A percentile compares a stretch with the other conserved stretches of the same genome.
phyloP scores from a whole-genome alignment of 1,140 invertebrate genomes.

The Nephotettix cincticeps region DNA sequence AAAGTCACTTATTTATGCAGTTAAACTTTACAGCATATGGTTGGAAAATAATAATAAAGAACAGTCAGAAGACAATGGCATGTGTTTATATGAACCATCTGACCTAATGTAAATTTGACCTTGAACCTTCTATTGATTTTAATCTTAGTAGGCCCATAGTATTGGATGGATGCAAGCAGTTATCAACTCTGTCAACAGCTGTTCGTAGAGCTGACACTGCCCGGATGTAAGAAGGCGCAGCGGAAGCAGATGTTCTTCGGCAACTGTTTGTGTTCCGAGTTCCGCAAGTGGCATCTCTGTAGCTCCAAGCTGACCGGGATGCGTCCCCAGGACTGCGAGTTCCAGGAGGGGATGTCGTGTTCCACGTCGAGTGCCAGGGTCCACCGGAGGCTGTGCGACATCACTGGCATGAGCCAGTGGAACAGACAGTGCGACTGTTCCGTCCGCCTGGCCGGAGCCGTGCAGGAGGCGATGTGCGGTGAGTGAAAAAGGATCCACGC shows the following conservation, averaged over 20 bases:
- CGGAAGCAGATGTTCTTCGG: constrained; percentile 19
- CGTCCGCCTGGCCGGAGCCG: background rate
- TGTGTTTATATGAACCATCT: too few species aligned
- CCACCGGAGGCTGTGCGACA: constrained; percentile 6
- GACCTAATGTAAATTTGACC: too few species aligned
- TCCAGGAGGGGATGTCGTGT: background rate
- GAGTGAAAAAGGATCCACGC: too few species aligned
- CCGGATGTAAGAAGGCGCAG: background rate
- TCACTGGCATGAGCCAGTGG: constrained; percentile 3
- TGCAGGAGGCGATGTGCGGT: background rate
- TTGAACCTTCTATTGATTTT: background rate
- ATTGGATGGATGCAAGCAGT: too few species aligned
- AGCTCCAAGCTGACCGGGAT: background rate
- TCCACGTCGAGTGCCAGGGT: background rate
- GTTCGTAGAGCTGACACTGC: constrained; percentile 4
- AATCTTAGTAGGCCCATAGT: background rate
- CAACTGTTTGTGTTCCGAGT: constrained; percentile 10
- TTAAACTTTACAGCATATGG: background rate
- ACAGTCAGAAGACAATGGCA: background rate
- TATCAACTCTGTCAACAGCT: background rate
- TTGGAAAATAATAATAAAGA: background rate
- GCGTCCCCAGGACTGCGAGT: constrained; percentile 24
- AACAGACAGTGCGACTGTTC: constrained; percentile 12
- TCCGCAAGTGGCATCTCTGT: constrained; percentile 24
- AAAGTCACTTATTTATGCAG: background rate